Conservation (phyloP, 2,113 vertebrate species). For the Pangasianodon gigas region DNA sequence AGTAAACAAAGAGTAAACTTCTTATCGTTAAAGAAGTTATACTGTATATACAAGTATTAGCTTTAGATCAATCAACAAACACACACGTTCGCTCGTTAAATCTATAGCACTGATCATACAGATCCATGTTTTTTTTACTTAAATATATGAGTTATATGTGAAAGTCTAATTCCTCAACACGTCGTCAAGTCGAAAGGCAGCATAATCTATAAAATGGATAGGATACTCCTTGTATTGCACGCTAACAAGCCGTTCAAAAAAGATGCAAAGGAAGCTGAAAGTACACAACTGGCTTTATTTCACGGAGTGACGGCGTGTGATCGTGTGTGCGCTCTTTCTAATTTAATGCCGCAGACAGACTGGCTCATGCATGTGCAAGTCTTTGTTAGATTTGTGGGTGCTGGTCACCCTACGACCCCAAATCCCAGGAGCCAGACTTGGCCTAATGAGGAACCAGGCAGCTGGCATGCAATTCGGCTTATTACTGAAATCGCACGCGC, state of each 20-base stretch:
- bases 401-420: neutral
- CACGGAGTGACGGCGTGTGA: neutral
- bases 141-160: no score
- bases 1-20: no score
- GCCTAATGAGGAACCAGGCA: slow-evolving; percentile 16
- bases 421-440: slow-evolving; percentile 28
- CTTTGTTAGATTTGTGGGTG: slow-evolving; percentile 24
- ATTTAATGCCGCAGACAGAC: slow-evolving; percentile 20
- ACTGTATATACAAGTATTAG: no score
- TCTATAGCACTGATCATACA: no score
- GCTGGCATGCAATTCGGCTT: slow-evolving; percentile 16
- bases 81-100: no score
- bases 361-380: slow-evolving; percentile 10
- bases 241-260: neutral
- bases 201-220: neutral
- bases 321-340: neutral
- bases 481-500: slow-evolving; percentile 4
- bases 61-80: no score
- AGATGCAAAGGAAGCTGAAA: neutral
- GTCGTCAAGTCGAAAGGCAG: neutral
- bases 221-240: no score
- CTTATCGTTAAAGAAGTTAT: no score
- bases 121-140: no score
- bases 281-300: no score
- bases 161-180: no score